Evolutionary conservation across 1,140 invertebrate species (phyloP), one percentile per base, ranked within the genome.

Genomic region (Pogonomyrmex californicus): DNA sequence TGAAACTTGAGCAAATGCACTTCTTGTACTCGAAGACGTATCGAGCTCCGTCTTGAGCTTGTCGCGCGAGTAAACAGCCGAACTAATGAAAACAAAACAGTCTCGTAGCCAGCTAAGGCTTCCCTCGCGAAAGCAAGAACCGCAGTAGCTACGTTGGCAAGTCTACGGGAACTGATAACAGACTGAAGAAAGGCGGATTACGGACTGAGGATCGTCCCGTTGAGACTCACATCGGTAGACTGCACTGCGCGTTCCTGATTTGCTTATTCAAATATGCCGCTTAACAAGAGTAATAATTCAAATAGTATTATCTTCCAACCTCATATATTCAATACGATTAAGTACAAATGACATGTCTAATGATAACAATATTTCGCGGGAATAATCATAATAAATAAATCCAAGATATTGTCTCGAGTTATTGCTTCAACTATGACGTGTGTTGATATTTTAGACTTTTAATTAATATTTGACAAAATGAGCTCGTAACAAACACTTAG

Each of bases 11-110:
- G 88, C 66, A 75, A 47, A 78, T 68, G n/a, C 54, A 23, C 49
- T n/a, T 49, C 58, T 83, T 75, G 54, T 54, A 56, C 49, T 6
- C 56, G 51, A 44, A 78, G 83, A 90, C 71, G 66, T 82, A 71
- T 86, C 89, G 76, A 60, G 82, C 77, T 70, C 78, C 71, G 87
- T 90, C 89, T 90, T 86, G 79, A 77, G 83, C 68, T 86, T 85
- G 89, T 91, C 77, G 82, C 87, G 81, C 87, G 77, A 88, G 90
- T 87, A 91, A 91, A 91, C 90, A 91, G 76, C 85, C 49, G 47
- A 54, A 87, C 82, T 91, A 91, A 91, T 91, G 90, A 91, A 91
- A 91, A 86, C 90, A 91, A 91, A 91, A 91, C 90, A 91, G 82
- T 41, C 56, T 71, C 60, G 68, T 62, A 85, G 66, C 47, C 58